Percentiles rank a stretch among this genome's conserved stretches.
phyloP scores from a whole-genome alignment of 2,113 vertebrate species.

The Xiphorhynchus elegans region DNA sequence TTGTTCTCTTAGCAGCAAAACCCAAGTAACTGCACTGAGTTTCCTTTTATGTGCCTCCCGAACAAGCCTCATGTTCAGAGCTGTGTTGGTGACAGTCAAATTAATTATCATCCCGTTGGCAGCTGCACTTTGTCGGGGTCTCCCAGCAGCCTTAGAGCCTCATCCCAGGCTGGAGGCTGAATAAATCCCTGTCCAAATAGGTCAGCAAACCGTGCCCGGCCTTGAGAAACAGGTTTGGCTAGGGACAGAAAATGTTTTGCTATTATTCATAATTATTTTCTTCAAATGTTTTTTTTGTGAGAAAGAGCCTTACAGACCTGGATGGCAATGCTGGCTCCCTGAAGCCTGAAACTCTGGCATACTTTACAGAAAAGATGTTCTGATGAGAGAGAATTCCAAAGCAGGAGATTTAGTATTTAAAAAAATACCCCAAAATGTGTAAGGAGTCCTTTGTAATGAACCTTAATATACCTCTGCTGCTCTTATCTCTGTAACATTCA shows the following conservation, averaged over 20 bases:
- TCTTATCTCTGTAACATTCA: neutral
- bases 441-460: neutral
- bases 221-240: neutral
- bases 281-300: neutral
- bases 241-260: neutral
- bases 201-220: neutral
- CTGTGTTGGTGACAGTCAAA: slow-evolving; percentile 28
- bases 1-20: neutral
- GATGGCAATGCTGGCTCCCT: neutral
- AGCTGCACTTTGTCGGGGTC: neutral
- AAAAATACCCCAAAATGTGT: neutral
- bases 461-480: neutral
- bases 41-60: slow-evolving; percentile 40
- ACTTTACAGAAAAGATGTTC: neutral
- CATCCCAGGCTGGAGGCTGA: neutral
- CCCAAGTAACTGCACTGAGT: neutral
- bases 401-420: neutral
- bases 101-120: neutral
- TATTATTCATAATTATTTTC: neutral
- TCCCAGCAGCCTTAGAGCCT: neutral
- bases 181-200: slow-evolving; percentile 32
- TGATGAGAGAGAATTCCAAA: neutral
- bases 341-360: neutral
- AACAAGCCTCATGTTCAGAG: neutral
- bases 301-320: neutral